Evolutionary conservation across 1,140 invertebrate species (phyloP).

Genomic region (Drosophila triauraria): DNA sequence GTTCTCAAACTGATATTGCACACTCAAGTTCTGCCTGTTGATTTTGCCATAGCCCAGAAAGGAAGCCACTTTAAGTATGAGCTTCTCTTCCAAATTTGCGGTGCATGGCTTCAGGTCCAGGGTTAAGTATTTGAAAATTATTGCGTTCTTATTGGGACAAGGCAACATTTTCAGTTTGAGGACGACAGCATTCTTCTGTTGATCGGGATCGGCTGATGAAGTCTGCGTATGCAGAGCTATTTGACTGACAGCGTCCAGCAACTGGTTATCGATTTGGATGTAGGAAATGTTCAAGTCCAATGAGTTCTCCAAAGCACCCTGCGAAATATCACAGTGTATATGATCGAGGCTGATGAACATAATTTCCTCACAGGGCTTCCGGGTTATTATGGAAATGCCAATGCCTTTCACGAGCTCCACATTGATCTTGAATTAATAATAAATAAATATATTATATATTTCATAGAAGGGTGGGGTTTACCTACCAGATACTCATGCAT

Average conservation of each 20-base stretch:
- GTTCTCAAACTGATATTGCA: conserved; percentile 78
- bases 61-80: conserved; percentile 93
- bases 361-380: conserved; percentile 93
- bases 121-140: conserved; percentile 92
- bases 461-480: not conserved
- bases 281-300: conserved; percentile 91
- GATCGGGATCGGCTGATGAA: conserved; percentile 66
- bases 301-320: conserved; percentile 87
- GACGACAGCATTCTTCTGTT: conserved; percentile 88
- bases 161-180: conserved; percentile 89
- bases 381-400: conserved; percentile 94
- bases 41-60: conserved; percentile 88
- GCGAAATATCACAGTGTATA: conserved; percentile 89
- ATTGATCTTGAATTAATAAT: conserved; percentile 62
- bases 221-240: conserved; percentile 91
- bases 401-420: conserved; percentile 87
- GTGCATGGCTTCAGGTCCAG: conserved; percentile 93
- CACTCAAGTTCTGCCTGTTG: conserved; percentile 51
- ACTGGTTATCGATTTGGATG: conserved; percentile 96
- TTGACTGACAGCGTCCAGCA: conserved; percentile 93
- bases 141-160: conserved; percentile 90
- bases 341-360: conserved; percentile 92
- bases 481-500: conserved; percentile 71
- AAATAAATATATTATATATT: not conserved
- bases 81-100: conserved; percentile 93